Percentiles rank a stretch among this genome's conserved stretches.
Evolutionary conservation across 2,888 invertebrate species (phyloP).

Genomic region (Apotomis betuletana): DNA sequence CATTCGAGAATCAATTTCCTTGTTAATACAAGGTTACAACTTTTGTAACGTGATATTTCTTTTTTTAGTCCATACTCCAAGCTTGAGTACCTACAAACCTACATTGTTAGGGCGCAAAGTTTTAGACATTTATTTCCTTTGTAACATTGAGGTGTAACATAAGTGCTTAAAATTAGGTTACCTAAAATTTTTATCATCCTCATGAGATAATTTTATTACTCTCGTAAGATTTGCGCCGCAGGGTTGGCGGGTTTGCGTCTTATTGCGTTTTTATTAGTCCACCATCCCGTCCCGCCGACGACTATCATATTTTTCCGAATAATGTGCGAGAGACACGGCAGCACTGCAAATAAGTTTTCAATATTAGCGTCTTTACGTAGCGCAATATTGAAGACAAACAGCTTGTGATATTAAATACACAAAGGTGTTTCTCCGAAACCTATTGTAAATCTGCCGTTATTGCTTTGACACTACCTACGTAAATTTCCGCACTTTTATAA

Average conservation of each 20-base stretch:
- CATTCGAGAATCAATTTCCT: too few species aligned
- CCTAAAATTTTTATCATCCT: slow-evolving; percentile 66
- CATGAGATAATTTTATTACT: slow-evolving; percentile 77
- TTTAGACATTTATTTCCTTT: slow-evolving; percentile 11
- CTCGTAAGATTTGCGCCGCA: slow-evolving; percentile 68
- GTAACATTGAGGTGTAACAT: slow-evolving; percentile 24
- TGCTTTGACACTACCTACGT: slow-evolving; percentile 3
- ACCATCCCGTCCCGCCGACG: slow-evolving; percentile 49
- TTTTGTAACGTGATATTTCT: too few species aligned
- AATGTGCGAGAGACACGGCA: slow-evolving; percentile 61
- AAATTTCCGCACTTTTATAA: background rate
- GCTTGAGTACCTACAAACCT: too few species aligned
- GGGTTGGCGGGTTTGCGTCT: slow-evolving; percentile 61
- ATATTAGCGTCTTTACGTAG: slow-evolving; percentile 50
- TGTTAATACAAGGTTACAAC: too few species aligned
- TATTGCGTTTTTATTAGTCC: slow-evolving; percentile 78
- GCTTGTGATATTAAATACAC: slow-evolving; percentile 18
- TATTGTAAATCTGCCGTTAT: slow-evolving; percentile 16
- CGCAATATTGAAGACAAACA: slow-evolving; percentile 32
- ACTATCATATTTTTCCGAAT: slow-evolving; percentile 71
- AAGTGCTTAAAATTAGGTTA: slow-evolving; percentile 63
- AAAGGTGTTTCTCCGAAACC: slow-evolving; percentile 12
- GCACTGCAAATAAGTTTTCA: slow-evolving; percentile 61
- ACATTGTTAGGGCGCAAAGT: background rate
- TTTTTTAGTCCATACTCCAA: background rate